These are phyloP conservation scores for Larimichthys polyactis DNA, from an alignment of 2,113 vertebrate species.

Conservation along the genomic window DNA sequence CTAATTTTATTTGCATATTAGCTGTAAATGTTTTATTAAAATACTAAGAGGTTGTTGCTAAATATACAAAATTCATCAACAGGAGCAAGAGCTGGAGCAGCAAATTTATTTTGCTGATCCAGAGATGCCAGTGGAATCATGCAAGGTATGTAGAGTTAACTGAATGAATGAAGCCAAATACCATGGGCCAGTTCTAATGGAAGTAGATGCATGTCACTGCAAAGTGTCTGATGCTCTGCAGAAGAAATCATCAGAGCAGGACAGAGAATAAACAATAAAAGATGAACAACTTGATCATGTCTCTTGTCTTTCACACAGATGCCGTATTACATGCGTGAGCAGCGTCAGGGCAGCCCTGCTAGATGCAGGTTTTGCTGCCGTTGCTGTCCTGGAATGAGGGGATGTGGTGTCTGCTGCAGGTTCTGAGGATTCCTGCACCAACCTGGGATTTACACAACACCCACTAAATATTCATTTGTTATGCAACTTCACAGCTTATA, in stretches of 20 bases:
- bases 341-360: too few relatives aligned
- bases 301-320: too few relatives aligned
- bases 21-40: neutral
- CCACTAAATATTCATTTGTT: neutral
- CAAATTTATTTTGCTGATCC: neutral
- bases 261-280: neutral
- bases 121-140: neutral
- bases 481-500: too few relatives aligned
- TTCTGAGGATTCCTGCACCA: too few relatives aligned
- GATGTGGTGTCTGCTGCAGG: too few relatives aligned
- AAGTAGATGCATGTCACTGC: neutral
- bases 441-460: too few relatives aligned
- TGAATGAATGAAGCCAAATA: neutral
- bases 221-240: neutral
- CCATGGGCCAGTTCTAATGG: neutral
- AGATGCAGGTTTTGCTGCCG: too few relatives aligned
- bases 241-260: neutral
- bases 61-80: neutral
- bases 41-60: neutral
- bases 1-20: too few relatives aligned
- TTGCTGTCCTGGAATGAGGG: too few relatives aligned
- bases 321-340: too few relatives aligned
- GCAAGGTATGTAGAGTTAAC: neutral
- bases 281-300: too few relatives aligned
- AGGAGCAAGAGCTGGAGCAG: neutral